These are phyloP conservation scores for Eulemur rubriventer DNA, from an alignment of 2,797 vertebrate species.

Conservation along the genomic window DNA sequence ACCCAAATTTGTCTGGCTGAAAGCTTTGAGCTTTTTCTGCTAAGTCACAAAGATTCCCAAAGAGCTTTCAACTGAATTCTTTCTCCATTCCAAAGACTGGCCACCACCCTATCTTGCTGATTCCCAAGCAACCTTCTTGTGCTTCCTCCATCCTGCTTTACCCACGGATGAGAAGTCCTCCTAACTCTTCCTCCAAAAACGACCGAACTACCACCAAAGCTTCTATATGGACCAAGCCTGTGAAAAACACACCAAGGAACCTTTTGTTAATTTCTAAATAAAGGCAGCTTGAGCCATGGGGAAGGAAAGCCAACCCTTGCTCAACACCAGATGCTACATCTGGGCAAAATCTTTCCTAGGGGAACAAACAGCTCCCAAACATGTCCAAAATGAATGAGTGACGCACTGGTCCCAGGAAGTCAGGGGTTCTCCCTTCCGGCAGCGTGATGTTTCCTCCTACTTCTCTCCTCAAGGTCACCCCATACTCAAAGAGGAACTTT, in stretches of 20 bases:
- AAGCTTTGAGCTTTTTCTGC: not conserved
- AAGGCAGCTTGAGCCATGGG: conserved; percentile 1
- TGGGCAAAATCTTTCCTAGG: conserved; percentile 43
- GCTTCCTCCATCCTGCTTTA: not conserved
- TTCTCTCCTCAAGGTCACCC: conserved; percentile 22
- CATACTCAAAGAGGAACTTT: conserved; percentile 44
- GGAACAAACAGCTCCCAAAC: conserved; percentile 52
- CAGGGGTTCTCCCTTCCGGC: conserved; percentile 32
- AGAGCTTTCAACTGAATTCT: not conserved
- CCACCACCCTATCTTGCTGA: not conserved
- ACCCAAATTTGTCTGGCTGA: conserved; percentile 32
- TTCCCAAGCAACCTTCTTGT: not conserved
- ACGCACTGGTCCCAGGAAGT: conserved; percentile 8
- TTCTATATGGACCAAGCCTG: not conserved
- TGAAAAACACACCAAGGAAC: conserved; percentile 15
- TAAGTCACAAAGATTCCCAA: conserved; percentile 17
- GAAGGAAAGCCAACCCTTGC: conserved; percentile 38
- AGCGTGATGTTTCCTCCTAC: conserved; percentile 23
- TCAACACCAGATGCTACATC: conserved; percentile 66
- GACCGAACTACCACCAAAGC: not conserved
- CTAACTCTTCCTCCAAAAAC: not conserved
- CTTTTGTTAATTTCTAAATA: conserved; percentile 40
- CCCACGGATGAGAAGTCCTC: not conserved
- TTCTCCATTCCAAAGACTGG: conserved; percentile 1
- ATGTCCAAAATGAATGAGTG: conserved; percentile 44